A percentile compares a stretch with the other conserved stretches of the same genome.
These are phyloP conservation scores for Saguinus imperator DNA, from an alignment of 2,113 vertebrate species.

Conservation along the genomic window DNA sequence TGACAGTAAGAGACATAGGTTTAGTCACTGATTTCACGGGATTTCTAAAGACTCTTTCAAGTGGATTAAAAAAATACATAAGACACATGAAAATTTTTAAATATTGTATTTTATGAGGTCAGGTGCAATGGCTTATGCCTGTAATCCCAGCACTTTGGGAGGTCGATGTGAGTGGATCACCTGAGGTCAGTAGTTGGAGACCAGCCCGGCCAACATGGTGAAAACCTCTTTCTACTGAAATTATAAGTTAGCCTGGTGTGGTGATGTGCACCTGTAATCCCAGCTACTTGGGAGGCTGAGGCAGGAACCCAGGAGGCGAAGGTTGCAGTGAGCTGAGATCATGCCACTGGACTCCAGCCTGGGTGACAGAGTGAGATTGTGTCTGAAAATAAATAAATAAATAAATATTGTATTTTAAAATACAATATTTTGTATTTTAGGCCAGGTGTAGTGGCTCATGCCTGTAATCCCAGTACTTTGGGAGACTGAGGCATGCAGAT, in stretches of 20 bases:
- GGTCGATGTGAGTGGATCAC: no score
- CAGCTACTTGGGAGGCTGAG: no score
- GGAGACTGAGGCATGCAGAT: no score
- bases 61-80: neutral
- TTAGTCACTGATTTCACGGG: neutral
- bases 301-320: neutral
- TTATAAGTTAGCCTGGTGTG: no score
- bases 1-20: neutral
- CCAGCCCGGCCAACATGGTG: no score
- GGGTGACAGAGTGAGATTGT: neutral
- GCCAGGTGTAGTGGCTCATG: neutral
- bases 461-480: neutral
- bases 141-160: no score
- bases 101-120: neutral
- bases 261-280: no score
- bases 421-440: neutral
- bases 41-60: neutral
- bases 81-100: neutral
- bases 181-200: no score
- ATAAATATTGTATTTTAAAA: neutral
- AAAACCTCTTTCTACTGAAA: no score
- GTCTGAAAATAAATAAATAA: neutral
- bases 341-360: neutral
- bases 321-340: neutral
- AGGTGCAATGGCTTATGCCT: no score